These are phyloP conservation scores for Ammospiza nelsoni DNA, from an alignment of 2,113 vertebrate species.

Conservation along the genomic window DNA sequence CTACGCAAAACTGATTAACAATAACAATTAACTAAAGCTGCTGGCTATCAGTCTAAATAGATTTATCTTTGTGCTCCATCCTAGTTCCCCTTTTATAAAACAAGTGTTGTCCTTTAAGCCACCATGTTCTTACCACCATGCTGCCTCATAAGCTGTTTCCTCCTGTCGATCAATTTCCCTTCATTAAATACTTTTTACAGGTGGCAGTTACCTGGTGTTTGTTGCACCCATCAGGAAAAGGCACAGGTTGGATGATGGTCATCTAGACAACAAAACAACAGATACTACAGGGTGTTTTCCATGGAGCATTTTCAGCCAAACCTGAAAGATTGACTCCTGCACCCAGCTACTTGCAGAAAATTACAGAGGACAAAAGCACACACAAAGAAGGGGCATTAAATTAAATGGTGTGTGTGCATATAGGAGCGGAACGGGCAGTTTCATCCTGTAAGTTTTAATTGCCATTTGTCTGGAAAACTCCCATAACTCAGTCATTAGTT, in stretches of 20 bases:
- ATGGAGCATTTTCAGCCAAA: not conserved
- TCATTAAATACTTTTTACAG: not conserved
- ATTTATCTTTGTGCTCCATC: not conserved
- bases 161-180: not conserved
- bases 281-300: not conserved
- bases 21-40: slow-evolving; percentile 29
- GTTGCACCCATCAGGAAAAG: not conserved
- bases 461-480: not conserved
- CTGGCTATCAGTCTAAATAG: not conserved
- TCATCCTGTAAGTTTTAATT: not conserved
- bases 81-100: not conserved
- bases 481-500: not conserved
- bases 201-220: not conserved
- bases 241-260: not conserved
- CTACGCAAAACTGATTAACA: not conserved
- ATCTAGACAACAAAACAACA: not conserved
- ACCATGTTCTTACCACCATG: not conserved
- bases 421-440: not conserved
- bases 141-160: not conserved
- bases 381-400: not conserved
- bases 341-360: not conserved
- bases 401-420: not conserved
- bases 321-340: not conserved
- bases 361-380: not conserved
- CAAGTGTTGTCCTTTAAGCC: not conserved